These are phyloP conservation scores for Nannoperca obscura DNA, from an alignment of 2,797 vertebrate species.

Conservation along the genomic window DNA sequence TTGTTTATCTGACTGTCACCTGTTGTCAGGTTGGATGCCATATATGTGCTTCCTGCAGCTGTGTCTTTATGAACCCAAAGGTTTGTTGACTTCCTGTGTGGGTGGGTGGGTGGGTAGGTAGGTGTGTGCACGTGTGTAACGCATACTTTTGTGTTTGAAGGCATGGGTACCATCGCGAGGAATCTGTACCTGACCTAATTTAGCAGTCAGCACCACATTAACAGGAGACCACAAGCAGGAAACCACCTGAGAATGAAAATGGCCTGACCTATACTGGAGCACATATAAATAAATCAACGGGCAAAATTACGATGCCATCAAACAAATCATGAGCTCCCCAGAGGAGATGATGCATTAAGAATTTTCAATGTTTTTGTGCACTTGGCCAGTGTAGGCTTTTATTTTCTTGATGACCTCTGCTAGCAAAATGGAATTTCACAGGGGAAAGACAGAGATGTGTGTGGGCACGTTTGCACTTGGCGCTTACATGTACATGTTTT, in stretches of 20 bases:
- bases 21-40: not conserved
- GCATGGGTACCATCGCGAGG: not conserved
- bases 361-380: conserved; percentile 12
- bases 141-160: not conserved
- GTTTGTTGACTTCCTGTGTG: conserved; percentile 54
- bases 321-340: conserved; percentile 10
- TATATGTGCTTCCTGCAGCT: conserved; percentile 31
- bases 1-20: not conserved
- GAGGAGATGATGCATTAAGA: conserved; percentile 17
- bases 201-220: conserved; percentile 9
- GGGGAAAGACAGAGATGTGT: conserved; percentile 7
- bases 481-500: not conserved
- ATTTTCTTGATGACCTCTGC: conserved; percentile 9
- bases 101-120: not conserved
- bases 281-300: conserved; percentile 33
- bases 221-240: conserved; percentile 34
- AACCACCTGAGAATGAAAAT: conserved; percentile 7
- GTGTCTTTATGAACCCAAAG: not conserved
- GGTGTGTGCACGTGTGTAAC: not conserved
- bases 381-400: conserved; percentile 22
- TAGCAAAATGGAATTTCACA: conserved; percentile 16
- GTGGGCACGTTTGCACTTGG: not conserved
- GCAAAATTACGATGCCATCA: conserved; percentile 8
- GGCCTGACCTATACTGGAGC: not conserved
- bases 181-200: conserved; percentile 42